Base-by-base conservation (phyloP, 2,797 vertebrate genomes). In the Liparis tanakae region DNA sequence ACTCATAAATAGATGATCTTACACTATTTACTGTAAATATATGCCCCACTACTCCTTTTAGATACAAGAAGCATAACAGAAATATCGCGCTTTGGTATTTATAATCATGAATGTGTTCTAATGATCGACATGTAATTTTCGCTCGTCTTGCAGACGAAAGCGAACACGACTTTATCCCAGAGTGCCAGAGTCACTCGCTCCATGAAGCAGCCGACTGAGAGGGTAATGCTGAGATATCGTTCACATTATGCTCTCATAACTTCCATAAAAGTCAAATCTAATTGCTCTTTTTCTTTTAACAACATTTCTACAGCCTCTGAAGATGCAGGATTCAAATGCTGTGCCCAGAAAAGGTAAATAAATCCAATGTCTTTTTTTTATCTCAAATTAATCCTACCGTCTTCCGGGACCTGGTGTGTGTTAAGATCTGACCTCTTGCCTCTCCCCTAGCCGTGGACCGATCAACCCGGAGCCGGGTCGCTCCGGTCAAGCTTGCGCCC, bases 131-230 rank as follows among this genome's bases (percentile, higher is more conserved):
- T 55, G n/a, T 25, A 1, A 18, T 50, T 1, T 57, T 46, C 64
- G 0, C 1, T 72, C 72, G 3, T 65, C 7, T 72, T 77, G 80
- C 67, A 94, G 93, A 66, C 56, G 20, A 83, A 84, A 22, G 61
- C 68, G 1, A 80, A 57, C n/a, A 6, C 6, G 0, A 74, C 75
- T 54, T 57, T 18, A 43, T 41, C 70, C 15, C 90, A 83, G 74
- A 89, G 73, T 70, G 80, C 72, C 69, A 88, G 94, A 87, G 87
- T 95, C 14, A 94, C 94, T 0, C 94, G 94, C 18, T 94, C 94
- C 4, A 94, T 94, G 94, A 94, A 84, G 63, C 79, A 75, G 60
- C 83, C 71, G 66, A 17, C 56, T 18, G 84, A 86, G 25, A 87
- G 74, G 85, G 93, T 93, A 63, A 2, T 14, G 1, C 15, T 17